phyloP scores from a whole-genome alignment of 2,797 vertebrate genomes.

The Holocentrus rufus region DNA sequence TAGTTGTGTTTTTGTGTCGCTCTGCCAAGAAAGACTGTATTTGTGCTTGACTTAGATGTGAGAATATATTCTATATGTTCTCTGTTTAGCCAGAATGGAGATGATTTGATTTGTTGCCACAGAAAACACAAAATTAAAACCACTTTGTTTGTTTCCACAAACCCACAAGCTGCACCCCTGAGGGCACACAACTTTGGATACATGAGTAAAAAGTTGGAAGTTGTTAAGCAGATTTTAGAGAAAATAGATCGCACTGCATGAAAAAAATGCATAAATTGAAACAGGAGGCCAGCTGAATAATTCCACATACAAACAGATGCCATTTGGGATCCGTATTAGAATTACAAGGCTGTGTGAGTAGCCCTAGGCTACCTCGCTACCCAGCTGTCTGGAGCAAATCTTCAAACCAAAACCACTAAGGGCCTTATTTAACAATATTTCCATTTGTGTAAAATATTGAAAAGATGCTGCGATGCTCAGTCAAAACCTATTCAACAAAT shows the following conservation, averaged over 20 bases:
- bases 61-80: constrained; percentile 10
- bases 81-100: constrained; percentile 28
- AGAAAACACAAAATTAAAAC: constrained; percentile 18
- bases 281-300: constrained; percentile 43
- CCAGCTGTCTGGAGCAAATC: constrained; percentile 29
- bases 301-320: constrained; percentile 40
- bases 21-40: not conserved
- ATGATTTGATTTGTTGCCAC: constrained; percentile 9
- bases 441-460: constrained; percentile 11
- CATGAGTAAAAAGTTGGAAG: constrained; percentile 25
- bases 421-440: constrained; percentile 34
- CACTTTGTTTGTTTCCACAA: constrained; percentile 40
- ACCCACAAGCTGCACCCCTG: constrained; percentile 12
- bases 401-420: constrained; percentile 30
- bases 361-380: constrained; percentile 32
- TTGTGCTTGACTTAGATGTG: constrained; percentile 13
- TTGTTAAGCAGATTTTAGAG: not conserved
- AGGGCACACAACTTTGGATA: constrained; percentile 21
- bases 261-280: constrained; percentile 20
- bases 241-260: not conserved
- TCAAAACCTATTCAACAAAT: not conserved
- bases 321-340: constrained; percentile 45
- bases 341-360: constrained; percentile 27
- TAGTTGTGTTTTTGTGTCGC: constrained; percentile 19
- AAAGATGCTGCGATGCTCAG: not conserved